Percentiles rank a stretch among this genome's conserved stretches.
Evolutionary conservation across 1,140 invertebrate genomes (phyloP).

Genomic region (Calliphora vicina): DNA sequence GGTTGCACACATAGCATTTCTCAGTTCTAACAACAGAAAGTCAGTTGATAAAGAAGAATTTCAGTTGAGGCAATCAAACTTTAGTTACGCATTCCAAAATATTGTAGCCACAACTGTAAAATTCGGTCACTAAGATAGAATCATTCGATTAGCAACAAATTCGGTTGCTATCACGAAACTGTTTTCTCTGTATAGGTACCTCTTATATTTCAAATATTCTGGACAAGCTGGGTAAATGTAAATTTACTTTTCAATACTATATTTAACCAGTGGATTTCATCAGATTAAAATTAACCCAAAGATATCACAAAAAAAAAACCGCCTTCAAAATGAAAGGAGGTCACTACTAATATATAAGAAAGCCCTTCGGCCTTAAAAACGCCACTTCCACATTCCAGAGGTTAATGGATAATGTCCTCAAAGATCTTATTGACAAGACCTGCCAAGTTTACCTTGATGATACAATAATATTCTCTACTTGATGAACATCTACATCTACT

Average conservation of each 20-base stretch:
- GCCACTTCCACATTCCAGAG: slow-evolving; percentile 62
- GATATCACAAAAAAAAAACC: slow-evolving; percentile 33
- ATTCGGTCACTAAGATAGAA: too few relatives aligned
- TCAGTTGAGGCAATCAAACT: too few relatives aligned
- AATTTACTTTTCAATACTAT: slow-evolving; percentile 54
- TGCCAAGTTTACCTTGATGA: slow-evolving; percentile 57
- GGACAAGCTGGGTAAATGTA: slow-evolving; percentile 50
- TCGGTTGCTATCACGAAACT: too few relatives aligned
- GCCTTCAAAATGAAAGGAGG: slow-evolving; percentile 27
- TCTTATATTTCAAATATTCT: slow-evolving; percentile 63
- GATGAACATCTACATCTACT: slow-evolving; percentile 50
- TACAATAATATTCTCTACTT: slow-evolving; percentile 48
- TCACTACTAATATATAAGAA: slow-evolving; percentile 40
- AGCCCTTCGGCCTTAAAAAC: slow-evolving; percentile 62
- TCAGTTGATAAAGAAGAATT: too few relatives aligned
- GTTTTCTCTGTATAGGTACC: too few relatives aligned
- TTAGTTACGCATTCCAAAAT: too few relatives aligned
- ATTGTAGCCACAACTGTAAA: too few relatives aligned
- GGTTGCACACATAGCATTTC: too few relatives aligned
- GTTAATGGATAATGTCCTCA: slow-evolving; percentile 58
- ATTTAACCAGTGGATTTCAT: slow-evolving; percentile 55
- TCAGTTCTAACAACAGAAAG: too few relatives aligned
- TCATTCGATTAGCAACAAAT: too few relatives aligned
- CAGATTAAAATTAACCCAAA: slow-evolving; percentile 44
- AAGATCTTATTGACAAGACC: slow-evolving; percentile 45